phyloP scores from a whole-genome alignment of 2,888 invertebrate genomes.

The Callosobruchus maculatus region DNA sequence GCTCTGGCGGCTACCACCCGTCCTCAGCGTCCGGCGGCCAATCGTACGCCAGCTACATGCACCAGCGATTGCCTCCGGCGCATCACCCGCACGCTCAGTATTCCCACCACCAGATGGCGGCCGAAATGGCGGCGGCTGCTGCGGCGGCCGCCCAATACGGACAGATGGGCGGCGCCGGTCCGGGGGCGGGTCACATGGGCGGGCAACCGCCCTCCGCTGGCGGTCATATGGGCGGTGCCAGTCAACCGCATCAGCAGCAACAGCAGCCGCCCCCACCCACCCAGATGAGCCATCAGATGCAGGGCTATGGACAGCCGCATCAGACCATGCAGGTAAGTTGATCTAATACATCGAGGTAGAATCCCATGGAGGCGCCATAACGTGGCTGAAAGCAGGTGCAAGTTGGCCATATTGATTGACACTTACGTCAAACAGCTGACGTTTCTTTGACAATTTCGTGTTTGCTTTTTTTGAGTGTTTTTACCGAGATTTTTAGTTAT shows the following conservation, averaged over 20 bases:
- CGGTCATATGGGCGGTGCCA: conserved; percentile 33
- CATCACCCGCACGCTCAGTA: conserved; percentile 59
- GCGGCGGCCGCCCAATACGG: conserved; percentile 49
- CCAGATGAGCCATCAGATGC: conserved; percentile 37
- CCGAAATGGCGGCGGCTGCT: conserved; percentile 50
- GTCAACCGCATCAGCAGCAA: conserved; percentile 19
- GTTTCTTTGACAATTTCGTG: too few species aligned
- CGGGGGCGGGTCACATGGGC: conserved; percentile 36
- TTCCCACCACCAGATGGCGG: conserved; percentile 51
- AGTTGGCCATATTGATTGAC: too few species aligned
- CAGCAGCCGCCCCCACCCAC: conserved; percentile 36
- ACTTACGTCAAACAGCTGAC: too few species aligned
- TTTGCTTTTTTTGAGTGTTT: too few species aligned
- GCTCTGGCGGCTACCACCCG: conserved; percentile 38
- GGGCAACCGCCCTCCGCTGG: conserved; percentile 39
- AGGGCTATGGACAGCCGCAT: conserved; percentile 40
- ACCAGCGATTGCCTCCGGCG: conserved; percentile 54
- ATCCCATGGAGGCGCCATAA: too few species aligned
- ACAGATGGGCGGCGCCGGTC: conserved; percentile 32
- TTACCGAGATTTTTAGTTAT: too few species aligned
- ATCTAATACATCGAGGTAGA: too few species aligned
- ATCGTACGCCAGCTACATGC: conserved; percentile 50
- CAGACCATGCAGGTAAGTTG: conserved; percentile 44
- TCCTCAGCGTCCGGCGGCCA: conserved; percentile 43
- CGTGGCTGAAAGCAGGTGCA: too few species aligned